A percentile compares a stretch with the other conserved stretches of the same genome.
Conservation (phyloP, 2,888 invertebrate species). For the Blera fallax region DNA sequence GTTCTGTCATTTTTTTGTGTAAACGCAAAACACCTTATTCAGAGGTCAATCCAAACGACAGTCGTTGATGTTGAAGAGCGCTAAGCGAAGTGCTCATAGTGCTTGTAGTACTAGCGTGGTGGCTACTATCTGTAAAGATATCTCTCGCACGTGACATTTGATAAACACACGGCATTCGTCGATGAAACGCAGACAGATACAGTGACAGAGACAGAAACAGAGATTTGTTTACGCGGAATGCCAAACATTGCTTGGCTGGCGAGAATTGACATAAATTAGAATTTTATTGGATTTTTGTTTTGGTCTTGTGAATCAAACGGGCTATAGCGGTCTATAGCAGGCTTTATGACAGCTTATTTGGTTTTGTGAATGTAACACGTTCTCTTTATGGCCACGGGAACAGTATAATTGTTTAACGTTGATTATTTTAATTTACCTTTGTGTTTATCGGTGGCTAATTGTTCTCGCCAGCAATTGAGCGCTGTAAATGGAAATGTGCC, state of each 20-base stretch:
- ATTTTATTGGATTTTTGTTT: constrained; percentile 52
- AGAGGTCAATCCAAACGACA: constrained; percentile 36
- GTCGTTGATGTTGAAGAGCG: constrained; percentile 10
- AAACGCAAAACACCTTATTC: constrained; percentile 16
- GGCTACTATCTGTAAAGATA: constrained; percentile 30
- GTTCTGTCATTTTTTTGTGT: neutral
- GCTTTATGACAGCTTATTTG: constrained; percentile 10
- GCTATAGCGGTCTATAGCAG: neutral
- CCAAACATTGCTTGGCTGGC: constrained; percentile 16
- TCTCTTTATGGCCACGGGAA: constrained; percentile 33
- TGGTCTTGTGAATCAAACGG: constrained; percentile 5
- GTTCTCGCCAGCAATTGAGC: constrained; percentile 1
- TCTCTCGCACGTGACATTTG: constrained; percentile 43
- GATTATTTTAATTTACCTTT: constrained; percentile 21
- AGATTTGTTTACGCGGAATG: constrained; percentile 34
- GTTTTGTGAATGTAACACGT: constrained; percentile 10
- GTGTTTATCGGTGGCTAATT: constrained; percentile 11
- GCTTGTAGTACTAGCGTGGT: neutral
- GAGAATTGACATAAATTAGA: constrained; percentile 34
- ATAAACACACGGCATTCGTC: constrained; percentile 19
- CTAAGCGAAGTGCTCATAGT: too few relatives aligned
- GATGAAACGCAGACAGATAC: neutral
- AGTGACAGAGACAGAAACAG: neutral
- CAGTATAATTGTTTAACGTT: constrained; percentile 42
- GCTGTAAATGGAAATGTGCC: neutral